phyloP scores from a whole-genome alignment of 2,113 vertebrate species.

The Crotalus helleri region DNA sequence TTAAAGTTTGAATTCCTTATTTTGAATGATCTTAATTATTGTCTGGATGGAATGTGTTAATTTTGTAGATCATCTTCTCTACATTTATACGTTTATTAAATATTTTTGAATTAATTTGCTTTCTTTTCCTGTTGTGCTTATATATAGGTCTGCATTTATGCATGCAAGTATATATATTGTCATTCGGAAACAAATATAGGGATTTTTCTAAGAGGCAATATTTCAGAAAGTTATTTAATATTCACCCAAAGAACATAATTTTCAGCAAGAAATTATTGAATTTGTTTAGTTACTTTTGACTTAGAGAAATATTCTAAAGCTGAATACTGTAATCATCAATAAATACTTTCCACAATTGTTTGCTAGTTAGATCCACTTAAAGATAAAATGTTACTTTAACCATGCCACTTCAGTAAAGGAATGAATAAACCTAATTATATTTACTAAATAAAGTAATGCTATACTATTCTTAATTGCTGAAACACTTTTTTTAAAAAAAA shows the following conservation, averaged over 20 bases:
- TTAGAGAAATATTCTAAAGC: background rate
- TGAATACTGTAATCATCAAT: constrained; percentile 21
- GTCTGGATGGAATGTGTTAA: background rate
- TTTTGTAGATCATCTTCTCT: background rate
- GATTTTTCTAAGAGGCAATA: constrained; percentile 24
- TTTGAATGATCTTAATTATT: constrained; percentile 20
- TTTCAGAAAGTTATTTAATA: constrained; percentile 35
- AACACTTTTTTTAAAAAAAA: background rate
- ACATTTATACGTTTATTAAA: background rate
- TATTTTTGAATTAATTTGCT: background rate
- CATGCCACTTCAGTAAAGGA: background rate
- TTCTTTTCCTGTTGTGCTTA: background rate
- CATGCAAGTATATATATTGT: background rate
- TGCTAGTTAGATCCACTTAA: fast-evolving
- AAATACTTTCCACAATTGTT: constrained; percentile 34
- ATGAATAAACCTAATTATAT: background rate
- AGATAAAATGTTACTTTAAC: background rate
- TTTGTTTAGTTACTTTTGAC: constrained; percentile 14
- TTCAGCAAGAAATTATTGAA: constrained; percentile 41
- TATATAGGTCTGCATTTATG: background rate
- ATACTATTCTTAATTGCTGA: background rate
- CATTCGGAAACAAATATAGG: background rate
- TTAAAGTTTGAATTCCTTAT: constrained; percentile 25
- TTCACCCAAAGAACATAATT: constrained; percentile 45
- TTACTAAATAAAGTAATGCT: constrained; percentile 39